These are phyloP conservation scores for Dunckerocampus dactyliophorus DNA, from an alignment of 2,113 vertebrate species.

Conservation along the genomic window DNA sequence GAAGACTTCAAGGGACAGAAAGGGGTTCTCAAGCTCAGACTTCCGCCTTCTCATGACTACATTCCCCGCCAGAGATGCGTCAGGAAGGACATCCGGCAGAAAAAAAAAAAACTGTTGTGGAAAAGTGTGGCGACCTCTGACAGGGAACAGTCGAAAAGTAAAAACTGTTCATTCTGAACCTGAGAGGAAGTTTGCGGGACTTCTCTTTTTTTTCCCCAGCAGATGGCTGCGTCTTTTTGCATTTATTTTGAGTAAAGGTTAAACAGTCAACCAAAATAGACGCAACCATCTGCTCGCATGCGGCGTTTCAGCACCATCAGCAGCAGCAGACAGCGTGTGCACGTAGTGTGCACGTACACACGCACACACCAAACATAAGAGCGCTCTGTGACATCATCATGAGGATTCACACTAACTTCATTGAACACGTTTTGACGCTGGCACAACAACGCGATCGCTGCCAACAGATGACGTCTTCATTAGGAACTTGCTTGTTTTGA, in stretches of 20 bases:
- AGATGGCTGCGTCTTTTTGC: constrained; percentile 48
- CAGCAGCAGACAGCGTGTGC: constrained; percentile 2
- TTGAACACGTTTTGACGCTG: too few relatives aligned
- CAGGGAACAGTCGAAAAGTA: not conserved
- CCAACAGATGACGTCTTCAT: too few relatives aligned
- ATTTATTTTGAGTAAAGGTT: constrained; percentile 52
- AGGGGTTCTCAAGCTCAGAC: too few relatives aligned
- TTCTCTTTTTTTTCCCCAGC: constrained; percentile 15
- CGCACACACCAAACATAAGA: not conserved
- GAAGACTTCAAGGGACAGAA: too few relatives aligned
- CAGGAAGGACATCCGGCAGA: too few relatives aligned
- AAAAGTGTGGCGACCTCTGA: too few relatives aligned
- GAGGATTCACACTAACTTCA: not conserved
- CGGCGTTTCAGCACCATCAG: constrained; percentile 3
- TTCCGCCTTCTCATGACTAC: too few relatives aligned
- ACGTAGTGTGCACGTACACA: not conserved
- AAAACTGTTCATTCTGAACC: not conserved
- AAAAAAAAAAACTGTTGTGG: not conserved
- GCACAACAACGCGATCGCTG: too few relatives aligned
- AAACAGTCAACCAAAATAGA: constrained; percentile 45
- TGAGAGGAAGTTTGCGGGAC: not conserved
- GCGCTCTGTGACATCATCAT: not conserved
- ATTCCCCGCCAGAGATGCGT: too few relatives aligned
- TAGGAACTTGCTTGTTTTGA: too few relatives aligned
- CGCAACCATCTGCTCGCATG: constrained; percentile 40